Evolutionary conservation across 2,888 invertebrate genomes (phyloP), one percentile per base, ranked within the genome.

Genomic region (Pristionchus entomophagus): DNA sequence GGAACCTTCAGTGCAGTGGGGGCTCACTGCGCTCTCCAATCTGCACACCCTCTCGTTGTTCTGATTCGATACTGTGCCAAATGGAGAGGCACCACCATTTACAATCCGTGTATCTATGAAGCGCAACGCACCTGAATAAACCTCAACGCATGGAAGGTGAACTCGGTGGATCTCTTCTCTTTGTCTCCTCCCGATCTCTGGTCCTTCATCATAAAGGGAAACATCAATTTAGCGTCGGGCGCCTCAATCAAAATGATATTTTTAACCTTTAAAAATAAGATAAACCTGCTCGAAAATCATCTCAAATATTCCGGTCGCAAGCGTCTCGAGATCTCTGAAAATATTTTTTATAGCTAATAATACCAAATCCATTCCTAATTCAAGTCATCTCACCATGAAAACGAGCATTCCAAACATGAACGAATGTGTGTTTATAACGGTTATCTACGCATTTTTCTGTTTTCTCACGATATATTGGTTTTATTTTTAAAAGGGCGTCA

Each of bases 221-320:
- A 90, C 90, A 90, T 89, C 5, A 90, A 53, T 78, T 90, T 90
- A 6, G 90, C 90, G 53, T 90, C 90, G 0, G 90, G 90, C 14
- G 89, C 88, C 77, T 84, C 26, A 69, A 84, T 69, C 29, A 32
- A 29, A 26, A 6, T 32, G 6, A 51, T 14, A 45, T n/a, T 12
- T 22, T 32, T 35, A n/a, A 59, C 10, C n/a, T 22, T 26, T 51
- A n/a, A 80, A 80, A 41, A 73, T n/a, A n/a, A 73, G 22, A 32
- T 26, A 41, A 53, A 84, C 84, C 84, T 89, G 90, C 53, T 90
- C 90, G 62, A 90, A 90, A 35, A 90, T 90, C 90, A 90, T 90
- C 80, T 90, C 89, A 80, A 90, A 90, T 32, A 90, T 90, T 51
- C 89, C 88, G 3, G 88, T 88, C 14, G 90, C 89, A 26, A 90